Evolutionary conservation across 2,888 invertebrate species (phyloP).

Genomic region (Thecocarcelia acutangulata): DNA sequence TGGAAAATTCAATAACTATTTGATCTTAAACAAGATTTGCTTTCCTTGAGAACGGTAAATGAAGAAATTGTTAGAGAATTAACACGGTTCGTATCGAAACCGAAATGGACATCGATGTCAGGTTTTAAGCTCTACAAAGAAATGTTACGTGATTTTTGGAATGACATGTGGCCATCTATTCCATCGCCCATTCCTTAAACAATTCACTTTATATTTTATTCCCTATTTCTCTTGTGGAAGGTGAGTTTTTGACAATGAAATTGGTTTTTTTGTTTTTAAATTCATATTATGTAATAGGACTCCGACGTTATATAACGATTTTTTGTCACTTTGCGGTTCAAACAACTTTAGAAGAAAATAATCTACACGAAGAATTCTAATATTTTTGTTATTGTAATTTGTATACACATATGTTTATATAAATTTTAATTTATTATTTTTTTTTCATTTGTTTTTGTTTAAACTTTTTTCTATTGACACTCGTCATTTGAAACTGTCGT

Average conservation of each 20-base stretch:
- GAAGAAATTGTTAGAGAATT: conserved; percentile 1
- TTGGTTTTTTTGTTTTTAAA: not conserved
- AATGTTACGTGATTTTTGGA: conserved; percentile 39
- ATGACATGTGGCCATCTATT: conserved; percentile 5
- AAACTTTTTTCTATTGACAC: conserved; percentile 32
- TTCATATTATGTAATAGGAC: conserved; percentile 55
- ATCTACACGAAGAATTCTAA: conserved; percentile 17
- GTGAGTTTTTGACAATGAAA: not conserved
- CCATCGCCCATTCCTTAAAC: conserved; percentile 30
- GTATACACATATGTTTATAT: not conserved
- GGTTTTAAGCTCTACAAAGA: conserved; percentile 20
- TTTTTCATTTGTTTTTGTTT: conserved; percentile 48
- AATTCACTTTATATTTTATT: conserved; percentile 4
- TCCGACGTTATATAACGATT: conserved; percentile 56
- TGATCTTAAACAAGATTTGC: conserved; percentile 33
- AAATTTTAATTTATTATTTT: not conserved
- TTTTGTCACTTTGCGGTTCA: conserved; percentile 42
- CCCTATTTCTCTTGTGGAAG: not conserved
- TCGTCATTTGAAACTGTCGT: conserved; percentile 48
- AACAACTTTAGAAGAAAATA: conserved; percentile 8
- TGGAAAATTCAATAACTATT: conserved; percentile 22
- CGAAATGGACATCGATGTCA: conserved; percentile 31
- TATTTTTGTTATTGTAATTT: conserved; percentile 19
- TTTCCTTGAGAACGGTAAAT: not conserved
- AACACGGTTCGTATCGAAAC: conserved; percentile 6